phyloP scores from a whole-genome alignment of 1,140 invertebrate genomes.

The Microvelia longipes region DNA sequence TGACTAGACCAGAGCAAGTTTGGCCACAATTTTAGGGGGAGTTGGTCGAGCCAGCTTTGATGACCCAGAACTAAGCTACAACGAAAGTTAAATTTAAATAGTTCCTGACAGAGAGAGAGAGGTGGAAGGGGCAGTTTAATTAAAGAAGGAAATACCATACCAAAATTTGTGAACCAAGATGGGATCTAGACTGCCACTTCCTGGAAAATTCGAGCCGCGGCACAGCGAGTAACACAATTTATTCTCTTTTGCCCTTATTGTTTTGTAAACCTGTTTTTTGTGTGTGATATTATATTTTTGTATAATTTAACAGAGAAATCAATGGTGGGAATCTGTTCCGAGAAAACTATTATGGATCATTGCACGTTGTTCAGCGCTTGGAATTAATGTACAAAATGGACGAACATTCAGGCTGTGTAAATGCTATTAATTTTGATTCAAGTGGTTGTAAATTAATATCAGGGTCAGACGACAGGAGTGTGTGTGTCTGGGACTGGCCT shows the following conservation, averaged over 20 bases:
- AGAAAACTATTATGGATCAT: conserved; percentile 58
- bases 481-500: conserved; percentile 85
- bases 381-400: conserved; percentile 61
- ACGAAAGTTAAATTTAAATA: too few species aligned
- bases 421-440: conserved; percentile 78
- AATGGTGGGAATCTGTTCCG: conserved; percentile 43
- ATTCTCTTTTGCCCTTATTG: background rate
- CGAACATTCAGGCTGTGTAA: conserved; percentile 77
- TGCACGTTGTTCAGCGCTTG: conserved; percentile 66
- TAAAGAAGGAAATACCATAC: too few species aligned
- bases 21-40: too few species aligned
- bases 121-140: too few species aligned
- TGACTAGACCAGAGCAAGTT: too few species aligned
- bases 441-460: conserved; percentile 51
- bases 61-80: too few species aligned
- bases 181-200: too few species aligned
- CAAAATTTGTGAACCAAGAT: too few species aligned
- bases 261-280: background rate
- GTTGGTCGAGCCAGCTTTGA: too few species aligned
- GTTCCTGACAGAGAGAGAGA: too few species aligned
- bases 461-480: conserved; percentile 75
- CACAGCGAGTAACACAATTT: background rate
- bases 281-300: conserved; percentile 31
- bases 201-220: too few species aligned
- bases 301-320: conserved; percentile 36